These are phyloP conservation scores for Triops longicaudatus DNA, from an alignment of 1,140 invertebrate genomes.

Conservation along the genomic window DNA sequence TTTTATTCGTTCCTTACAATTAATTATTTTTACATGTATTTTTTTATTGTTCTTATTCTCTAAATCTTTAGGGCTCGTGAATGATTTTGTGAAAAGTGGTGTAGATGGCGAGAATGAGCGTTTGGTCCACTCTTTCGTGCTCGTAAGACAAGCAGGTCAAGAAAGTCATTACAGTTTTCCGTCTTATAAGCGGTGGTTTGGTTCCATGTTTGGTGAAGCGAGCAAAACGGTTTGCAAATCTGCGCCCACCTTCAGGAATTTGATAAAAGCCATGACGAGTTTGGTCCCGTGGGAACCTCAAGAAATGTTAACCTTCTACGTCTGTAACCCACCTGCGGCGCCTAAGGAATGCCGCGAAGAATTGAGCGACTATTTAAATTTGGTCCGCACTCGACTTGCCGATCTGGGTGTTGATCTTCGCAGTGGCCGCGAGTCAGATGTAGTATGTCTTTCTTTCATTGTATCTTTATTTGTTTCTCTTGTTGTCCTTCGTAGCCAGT, in stretches of 20 bases:
- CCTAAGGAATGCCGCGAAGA: not conserved
- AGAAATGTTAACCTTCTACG: not conserved
- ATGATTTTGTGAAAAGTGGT: not conserved
- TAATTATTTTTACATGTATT: not conserved
- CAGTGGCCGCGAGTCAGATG: not conserved
- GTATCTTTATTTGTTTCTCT: too few relatives aligned
- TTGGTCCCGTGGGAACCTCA: not conserved
- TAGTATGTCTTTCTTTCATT: not conserved
- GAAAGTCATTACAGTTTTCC: not conserved
- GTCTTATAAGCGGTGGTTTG: not conserved
- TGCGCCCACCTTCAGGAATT: not conserved
- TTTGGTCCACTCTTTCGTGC: not conserved
- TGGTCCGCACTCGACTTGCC: not conserved
- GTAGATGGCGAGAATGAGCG: not conserved
- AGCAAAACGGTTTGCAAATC: not conserved
- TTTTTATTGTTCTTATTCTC: not conserved
- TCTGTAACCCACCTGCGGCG: not conserved
- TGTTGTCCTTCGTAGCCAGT: too few relatives aligned
- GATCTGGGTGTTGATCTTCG: not conserved
- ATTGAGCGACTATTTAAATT: not conserved
- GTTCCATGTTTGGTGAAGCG: not conserved
- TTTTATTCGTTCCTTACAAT: too few relatives aligned
- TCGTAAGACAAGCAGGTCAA: not conserved
- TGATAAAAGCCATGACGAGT: not conserved
- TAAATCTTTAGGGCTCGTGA: not conserved